Evolutionary conservation across 1,140 invertebrate genomes (phyloP), one percentile per base, ranked within the genome.

Genomic region (Matsumurasca onukii): DNA sequence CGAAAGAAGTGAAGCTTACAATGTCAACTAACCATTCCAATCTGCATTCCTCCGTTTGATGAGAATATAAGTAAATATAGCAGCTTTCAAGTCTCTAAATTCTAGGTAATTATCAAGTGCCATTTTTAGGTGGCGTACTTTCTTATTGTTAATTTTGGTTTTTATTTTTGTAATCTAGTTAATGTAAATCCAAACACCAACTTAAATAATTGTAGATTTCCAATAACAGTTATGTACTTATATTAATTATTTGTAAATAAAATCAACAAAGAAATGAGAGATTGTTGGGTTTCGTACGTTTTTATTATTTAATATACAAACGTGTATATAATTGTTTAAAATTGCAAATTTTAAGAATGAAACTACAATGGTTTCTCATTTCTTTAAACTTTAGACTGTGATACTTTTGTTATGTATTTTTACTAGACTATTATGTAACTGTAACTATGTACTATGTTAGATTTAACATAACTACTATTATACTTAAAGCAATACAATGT

Each of bases 361-460:
- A 39, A n/a, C n/a, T n/a, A 9, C 55, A 59, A 13, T 59, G 55
- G 2, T 27, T 59, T 29, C 55, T 59, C 55, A 59, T 27, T 59
- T 59, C 55, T 59, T 59, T 27, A 27, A 22, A 2, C 25, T 59
- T 9, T 22, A 25, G 55, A 59, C 55, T 59, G 55, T 59, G 55
- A 59, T 59, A 59, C 55, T 59, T 27, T 59, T 59, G 55, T 59
- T 59, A 59, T 59, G 30, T 13, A 59, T 25, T 13, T 59, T 59
- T 59, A 22, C 25, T 12, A 13, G 3, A 29, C 3, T 12, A 27
- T 59, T 27, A 12, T 5, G 15, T 59, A 59, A 59, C 25, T 59
- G 55, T 59, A 59, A 59, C 30, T 59, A 59, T 59, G 55, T 59
- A 59, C 15, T 25, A 27, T 59, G 25, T 25, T 27, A 29, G 12